Evolutionary conservation across 2,797 vertebrate species (phyloP).

Genomic region (Artibeus lituratus): DNA sequence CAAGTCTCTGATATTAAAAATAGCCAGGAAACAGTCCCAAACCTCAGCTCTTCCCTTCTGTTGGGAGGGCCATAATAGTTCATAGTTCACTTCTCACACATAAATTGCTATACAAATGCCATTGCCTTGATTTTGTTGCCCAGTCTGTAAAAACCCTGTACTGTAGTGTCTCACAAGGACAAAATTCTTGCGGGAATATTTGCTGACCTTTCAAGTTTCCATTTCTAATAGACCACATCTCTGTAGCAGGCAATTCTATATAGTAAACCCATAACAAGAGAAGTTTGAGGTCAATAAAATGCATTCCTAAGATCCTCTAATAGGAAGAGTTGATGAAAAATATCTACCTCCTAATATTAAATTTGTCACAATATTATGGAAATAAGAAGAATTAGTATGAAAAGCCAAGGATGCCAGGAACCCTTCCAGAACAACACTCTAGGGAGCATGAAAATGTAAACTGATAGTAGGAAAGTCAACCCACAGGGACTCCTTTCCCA

Average conservation of each 20-base stretch:
- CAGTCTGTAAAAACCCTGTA: not conserved
- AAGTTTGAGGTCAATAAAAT: not conserved
- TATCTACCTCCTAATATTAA: not conserved
- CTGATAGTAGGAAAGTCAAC: not conserved
- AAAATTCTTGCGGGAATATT: not conserved
- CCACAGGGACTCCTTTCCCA: not conserved
- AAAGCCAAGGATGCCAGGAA: not conserved
- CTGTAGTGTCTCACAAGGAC: not conserved
- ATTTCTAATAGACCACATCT: not conserved
- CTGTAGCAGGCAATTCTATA: not conserved
- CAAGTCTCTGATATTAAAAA: not conserved
- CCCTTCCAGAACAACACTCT: not conserved
- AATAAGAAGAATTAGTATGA: not conserved
- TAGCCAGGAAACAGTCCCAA: not conserved
- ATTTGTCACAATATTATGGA: not conserved
- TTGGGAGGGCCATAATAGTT: not conserved
- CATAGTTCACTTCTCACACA: not conserved
- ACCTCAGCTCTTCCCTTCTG: not conserved
- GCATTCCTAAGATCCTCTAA: not conserved
- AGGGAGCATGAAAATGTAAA: not conserved
- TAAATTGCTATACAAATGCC: not conserved
- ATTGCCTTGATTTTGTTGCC: not conserved
- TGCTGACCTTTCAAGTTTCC: not conserved
- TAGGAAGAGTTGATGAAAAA: not conserved
- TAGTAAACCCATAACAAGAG: not conserved